These are phyloP conservation scores for Cepaea nemoralis DNA, from an alignment of 1,140 invertebrate genomes.

Conservation along the genomic window DNA sequence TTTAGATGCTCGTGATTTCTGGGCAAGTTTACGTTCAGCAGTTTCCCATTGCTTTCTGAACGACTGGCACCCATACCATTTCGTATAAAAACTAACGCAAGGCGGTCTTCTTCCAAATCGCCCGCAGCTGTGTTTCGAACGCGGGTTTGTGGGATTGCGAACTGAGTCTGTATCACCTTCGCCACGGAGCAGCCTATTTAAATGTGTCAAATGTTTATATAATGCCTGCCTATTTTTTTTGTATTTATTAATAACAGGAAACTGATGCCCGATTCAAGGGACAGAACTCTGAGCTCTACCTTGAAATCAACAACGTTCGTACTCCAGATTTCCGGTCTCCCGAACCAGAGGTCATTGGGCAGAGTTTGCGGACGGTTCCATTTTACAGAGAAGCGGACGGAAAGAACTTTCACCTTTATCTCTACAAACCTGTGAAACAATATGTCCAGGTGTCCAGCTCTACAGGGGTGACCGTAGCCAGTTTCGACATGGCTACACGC, in stretches of 20 bases:
- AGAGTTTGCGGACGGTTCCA: slow-evolving; percentile 13
- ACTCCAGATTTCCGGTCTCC: background rate
- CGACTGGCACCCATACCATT: too few relatives aligned
- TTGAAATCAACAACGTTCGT: slow-evolving; percentile 26
- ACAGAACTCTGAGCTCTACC: slow-evolving; percentile 17
- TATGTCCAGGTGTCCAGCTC: background rate
- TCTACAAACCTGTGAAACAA: background rate
- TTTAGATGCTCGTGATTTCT: too few relatives aligned
- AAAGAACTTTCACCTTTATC: background rate
- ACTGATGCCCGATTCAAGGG: background rate
- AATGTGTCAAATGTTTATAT: too few relatives aligned
- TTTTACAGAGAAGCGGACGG: background rate
- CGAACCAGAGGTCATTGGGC: slow-evolving; percentile 18
- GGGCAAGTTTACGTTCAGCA: too few relatives aligned
- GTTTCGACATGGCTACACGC: slow-evolving; percentile 17
- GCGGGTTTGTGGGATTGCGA: too few relatives aligned
- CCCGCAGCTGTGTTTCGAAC: too few relatives aligned
- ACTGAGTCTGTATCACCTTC: too few relatives aligned
- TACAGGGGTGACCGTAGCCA: background rate
- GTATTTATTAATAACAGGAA: too few relatives aligned
- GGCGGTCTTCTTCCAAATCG: too few relatives aligned
- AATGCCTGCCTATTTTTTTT: background rate
- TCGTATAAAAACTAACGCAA: too few relatives aligned
- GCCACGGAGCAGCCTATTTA: too few relatives aligned
- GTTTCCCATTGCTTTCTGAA: too few relatives aligned